Evolutionary conservation across 2,888 invertebrate species (phyloP).

Genomic region (Tethea ocularis): DNA sequence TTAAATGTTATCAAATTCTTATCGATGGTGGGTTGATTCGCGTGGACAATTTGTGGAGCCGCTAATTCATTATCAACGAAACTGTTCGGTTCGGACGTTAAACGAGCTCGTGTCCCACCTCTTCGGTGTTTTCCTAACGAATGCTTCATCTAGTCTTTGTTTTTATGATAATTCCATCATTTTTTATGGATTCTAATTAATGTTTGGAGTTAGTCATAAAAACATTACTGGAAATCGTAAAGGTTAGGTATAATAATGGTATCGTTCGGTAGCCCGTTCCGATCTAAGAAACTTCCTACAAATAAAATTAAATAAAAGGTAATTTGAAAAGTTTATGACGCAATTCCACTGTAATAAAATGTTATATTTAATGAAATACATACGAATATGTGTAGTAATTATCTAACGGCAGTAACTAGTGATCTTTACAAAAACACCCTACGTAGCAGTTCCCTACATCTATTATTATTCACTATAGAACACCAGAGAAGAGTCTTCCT

Average conservation of each 20-base stretch:
- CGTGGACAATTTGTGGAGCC: conserved; percentile 53
- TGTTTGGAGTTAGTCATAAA: conserved; percentile 5
- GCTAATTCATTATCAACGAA: conserved; percentile 15
- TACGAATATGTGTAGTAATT: too few relatives aligned
- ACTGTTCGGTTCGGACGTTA: not conserved
- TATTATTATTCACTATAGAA: too few relatives aligned
- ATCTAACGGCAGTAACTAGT: too few relatives aligned
- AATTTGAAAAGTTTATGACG: not conserved
- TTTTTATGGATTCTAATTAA: conserved; percentile 12
- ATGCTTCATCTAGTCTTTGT: conserved; percentile 32
- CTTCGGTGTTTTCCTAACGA: conserved; percentile 36
- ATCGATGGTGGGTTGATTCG: conserved; percentile 40
- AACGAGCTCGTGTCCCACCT: conserved; percentile 31
- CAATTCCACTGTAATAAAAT: too few relatives aligned
- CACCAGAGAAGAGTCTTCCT: too few relatives aligned
- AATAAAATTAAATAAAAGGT: not conserved
- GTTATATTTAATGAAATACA: too few relatives aligned
- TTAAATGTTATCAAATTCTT: conserved; percentile 73
- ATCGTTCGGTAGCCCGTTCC: not conserved
- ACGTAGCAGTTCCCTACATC: too few relatives aligned
- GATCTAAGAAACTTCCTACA: not conserved
- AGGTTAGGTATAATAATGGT: conserved; percentile 3
- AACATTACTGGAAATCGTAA: conserved; percentile 1
- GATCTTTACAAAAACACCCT: too few relatives aligned
- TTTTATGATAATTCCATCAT: conserved; percentile 28